Conservation (phyloP, 2,888 invertebrate species). For the Orgyia antiqua region DNA sequence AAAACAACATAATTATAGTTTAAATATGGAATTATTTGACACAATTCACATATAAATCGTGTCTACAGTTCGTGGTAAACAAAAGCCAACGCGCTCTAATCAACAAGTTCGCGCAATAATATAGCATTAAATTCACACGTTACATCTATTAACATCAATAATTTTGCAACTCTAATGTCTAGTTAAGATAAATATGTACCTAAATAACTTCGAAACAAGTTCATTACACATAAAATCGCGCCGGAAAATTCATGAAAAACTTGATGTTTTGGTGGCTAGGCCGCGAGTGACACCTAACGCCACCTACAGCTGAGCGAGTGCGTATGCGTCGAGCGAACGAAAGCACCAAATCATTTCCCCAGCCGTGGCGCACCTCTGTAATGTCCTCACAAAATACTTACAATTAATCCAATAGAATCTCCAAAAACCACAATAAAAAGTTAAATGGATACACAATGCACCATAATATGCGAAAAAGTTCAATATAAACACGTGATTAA, state of each 20-base stretch:
- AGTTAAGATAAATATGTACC: constrained; percentile 25
- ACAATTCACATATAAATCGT: constrained; percentile 45
- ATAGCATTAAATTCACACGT: constrained; percentile 38
- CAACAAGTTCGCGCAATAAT: constrained; percentile 63
- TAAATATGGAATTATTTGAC: constrained; percentile 28
- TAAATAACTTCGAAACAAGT: constrained; percentile 45
- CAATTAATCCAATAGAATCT: constrained; percentile 66
- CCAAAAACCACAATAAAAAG: constrained; percentile 74
- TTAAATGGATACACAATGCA: constrained; percentile 69
- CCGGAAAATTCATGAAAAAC: constrained; percentile 77
- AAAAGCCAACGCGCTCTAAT: constrained; percentile 49
- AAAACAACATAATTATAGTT: constrained; percentile 18
- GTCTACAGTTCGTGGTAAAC: constrained; percentile 54
- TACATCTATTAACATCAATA: constrained; percentile 17
- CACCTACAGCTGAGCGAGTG: constrained; percentile 77
- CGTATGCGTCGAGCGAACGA: constrained; percentile 76
- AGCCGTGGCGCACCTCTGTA: constrained; percentile 77
- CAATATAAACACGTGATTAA: constrained; percentile 76
- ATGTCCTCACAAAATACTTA: constrained; percentile 76
- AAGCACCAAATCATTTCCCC: constrained; percentile 80
- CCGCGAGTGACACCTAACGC: constrained; percentile 68
- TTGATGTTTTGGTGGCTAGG: constrained; percentile 66
- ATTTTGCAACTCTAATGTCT: constrained; percentile 25
- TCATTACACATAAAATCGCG: constrained; percentile 57
- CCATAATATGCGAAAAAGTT: constrained; percentile 78